Evolutionary conservation across 2,888 invertebrate genomes (phyloP).

Genomic region (Achlya flavicornis): DNA sequence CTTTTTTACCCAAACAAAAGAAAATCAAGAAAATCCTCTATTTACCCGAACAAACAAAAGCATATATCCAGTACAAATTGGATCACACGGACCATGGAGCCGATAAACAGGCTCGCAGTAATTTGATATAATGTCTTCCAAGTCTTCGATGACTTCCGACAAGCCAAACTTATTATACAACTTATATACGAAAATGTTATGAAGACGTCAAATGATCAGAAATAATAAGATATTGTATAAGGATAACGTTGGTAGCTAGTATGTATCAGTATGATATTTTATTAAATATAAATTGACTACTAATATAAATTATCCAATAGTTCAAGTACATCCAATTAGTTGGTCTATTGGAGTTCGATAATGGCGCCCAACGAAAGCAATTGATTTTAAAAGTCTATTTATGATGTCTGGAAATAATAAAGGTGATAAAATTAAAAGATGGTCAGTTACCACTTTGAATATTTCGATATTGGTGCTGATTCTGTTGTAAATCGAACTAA

Average conservation of each 20-base stretch:
- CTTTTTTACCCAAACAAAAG: not conserved
- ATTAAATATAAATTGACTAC: no score
- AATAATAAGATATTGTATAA: not conserved
- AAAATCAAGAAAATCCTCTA: not conserved
- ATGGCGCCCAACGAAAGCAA: no score
- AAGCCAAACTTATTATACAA: slow-evolving; percentile 8
- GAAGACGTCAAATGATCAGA: not conserved
- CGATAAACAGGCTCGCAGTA: slow-evolving; percentile 11
- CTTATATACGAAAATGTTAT: not conserved
- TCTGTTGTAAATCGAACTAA: no score
- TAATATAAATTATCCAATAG: no score
- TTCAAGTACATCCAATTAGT: no score
- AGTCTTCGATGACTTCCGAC: slow-evolving; percentile 10
- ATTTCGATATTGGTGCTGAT: no score
- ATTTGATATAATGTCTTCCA: slow-evolving; percentile 10
- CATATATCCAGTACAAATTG: slow-evolving; percentile 7
- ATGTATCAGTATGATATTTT: no score
- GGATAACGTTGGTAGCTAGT: not conserved
- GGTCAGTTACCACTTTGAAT: no score
- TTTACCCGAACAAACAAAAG: not conserved
- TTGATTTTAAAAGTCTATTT: no score
- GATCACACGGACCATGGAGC: slow-evolving; percentile 8
- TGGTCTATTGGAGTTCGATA: no score
- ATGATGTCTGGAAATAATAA: no score
- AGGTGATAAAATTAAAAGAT: no score